Conservation (phyloP, 2,797 vertebrate genomes). For the Acanthiza pusilla region DNA sequence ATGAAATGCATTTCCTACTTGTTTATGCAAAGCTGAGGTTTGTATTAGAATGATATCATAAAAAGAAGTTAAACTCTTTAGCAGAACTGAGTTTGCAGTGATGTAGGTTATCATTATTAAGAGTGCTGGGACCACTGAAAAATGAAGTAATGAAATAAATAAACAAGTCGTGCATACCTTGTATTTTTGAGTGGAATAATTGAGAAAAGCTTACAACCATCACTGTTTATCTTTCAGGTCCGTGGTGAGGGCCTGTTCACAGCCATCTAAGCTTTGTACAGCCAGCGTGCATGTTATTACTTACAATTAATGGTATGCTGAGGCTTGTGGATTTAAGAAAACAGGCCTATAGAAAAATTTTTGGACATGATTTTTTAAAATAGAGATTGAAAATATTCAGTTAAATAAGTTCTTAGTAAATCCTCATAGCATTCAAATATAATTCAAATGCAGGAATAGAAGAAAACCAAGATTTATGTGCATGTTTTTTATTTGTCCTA, state of each 20-base stretch:
- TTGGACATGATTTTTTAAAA: neutral
- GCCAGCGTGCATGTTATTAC: neutral
- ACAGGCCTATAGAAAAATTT: neutral
- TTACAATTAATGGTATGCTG: neutral
- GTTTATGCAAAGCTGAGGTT: neutral
- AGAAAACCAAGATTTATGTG: neutral
- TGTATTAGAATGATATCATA: neutral
- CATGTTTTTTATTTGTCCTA: neutral
- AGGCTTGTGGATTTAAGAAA: neutral
- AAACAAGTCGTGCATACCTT: neutral
- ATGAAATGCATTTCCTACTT: neutral
- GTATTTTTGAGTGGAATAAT: neutral
- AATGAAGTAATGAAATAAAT: neutral
- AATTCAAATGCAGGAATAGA: neutral
- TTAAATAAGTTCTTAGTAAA: neutral
- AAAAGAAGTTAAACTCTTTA: neutral
- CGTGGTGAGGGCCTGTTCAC: neutral
- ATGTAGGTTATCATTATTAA: neutral
- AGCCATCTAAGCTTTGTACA: neutral
- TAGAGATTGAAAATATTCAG: neutral
- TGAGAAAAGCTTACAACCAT: neutral
- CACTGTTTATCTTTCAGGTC: neutral
- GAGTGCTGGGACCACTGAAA: neutral
- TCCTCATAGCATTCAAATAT: neutral
- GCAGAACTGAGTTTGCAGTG: neutral